Evolutionary conservation across 2,888 invertebrate species (phyloP), one percentile per base, ranked within the genome.

Genomic region (Melieria picta): DNA sequence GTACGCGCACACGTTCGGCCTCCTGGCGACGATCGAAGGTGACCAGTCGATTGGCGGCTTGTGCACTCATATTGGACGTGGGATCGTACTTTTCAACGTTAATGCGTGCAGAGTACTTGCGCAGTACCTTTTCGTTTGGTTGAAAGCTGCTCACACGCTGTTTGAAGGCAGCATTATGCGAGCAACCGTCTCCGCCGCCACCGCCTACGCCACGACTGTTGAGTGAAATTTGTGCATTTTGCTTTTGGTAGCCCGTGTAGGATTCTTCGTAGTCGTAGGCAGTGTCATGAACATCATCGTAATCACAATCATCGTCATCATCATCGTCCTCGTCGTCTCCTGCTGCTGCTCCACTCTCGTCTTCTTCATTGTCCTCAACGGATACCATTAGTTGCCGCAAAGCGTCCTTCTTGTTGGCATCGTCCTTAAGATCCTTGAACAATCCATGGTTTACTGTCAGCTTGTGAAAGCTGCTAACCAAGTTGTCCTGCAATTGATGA

Each of bases 41-140:
- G 13, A 92, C 90, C 65, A 96, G 88, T 71, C 91, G 89, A 83
- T 94, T 95, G 43, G 92, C 91, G 0, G 93, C 92, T 72, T 91
- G 91, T 45, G 89, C 89, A 3, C 84, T 82, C 80, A 86, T 83
- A 68, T 84, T 86, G 4, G 79, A 77, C 5, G 79, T 82, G 3
- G 92, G 90, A 82, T 93, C 93, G 83, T 95, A 96, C 82, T 91
- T 92, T 73, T 95, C 94, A 0, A 96, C 90, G 87, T 94, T 95
- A 45, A 97, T 94, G 87, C 93, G 95, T 76, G 93, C 91, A 0
- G 92, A 88, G 82, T 91, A 96, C 81, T 92, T 94, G 75, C 92
- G 91, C 74, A 94, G 91, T 0, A 95, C 82, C 80, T 96, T 96
- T 73, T 95, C 94, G 47, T 89, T 89, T 0, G 96, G 95, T 83